phyloP scores from a whole-genome alignment of 2,797 vertebrate genomes.

The Coendou prehensilis region DNA sequence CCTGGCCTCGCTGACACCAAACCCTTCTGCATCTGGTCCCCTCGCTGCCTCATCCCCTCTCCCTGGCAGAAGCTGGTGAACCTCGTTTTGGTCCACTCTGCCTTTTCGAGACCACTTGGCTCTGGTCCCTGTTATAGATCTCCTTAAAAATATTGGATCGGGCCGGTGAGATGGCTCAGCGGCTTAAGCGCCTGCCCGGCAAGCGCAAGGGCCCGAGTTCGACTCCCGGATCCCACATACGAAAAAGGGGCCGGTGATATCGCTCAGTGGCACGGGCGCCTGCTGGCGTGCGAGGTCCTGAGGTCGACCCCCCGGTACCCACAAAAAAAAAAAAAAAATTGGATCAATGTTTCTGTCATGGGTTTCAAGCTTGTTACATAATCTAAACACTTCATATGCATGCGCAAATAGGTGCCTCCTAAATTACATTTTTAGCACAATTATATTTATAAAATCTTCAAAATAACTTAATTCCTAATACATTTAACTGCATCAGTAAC shows the following conservation, averaged over 20 bases:
- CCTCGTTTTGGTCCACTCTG: background rate
- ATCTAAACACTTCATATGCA: background rate
- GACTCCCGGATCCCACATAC: no score
- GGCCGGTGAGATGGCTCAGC: no score
- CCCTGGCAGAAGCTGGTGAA: background rate
- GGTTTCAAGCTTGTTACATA: background rate
- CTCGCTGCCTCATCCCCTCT: accelerated
- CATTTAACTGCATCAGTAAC: background rate
- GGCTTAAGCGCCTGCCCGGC: no score
- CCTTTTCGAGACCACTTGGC: background rate
- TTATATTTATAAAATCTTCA: background rate
- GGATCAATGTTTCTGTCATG: background rate
- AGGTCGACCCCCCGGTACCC: no score
- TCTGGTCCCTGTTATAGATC: background rate
- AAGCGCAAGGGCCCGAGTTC: no score
- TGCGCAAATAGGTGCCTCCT: background rate
- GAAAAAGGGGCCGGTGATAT: no score
- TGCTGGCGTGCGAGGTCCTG: no score
- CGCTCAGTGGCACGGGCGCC: no score
- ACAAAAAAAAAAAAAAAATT: no score
- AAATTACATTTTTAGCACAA: background rate
- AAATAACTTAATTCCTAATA: background rate
- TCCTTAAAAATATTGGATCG: slow-evolving; percentile 6
- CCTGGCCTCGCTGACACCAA: background rate
- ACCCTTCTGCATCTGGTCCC: background rate